phyloP scores from a whole-genome alignment of 2,113 vertebrate genomes.

The Ploceus nigricollis region DNA sequence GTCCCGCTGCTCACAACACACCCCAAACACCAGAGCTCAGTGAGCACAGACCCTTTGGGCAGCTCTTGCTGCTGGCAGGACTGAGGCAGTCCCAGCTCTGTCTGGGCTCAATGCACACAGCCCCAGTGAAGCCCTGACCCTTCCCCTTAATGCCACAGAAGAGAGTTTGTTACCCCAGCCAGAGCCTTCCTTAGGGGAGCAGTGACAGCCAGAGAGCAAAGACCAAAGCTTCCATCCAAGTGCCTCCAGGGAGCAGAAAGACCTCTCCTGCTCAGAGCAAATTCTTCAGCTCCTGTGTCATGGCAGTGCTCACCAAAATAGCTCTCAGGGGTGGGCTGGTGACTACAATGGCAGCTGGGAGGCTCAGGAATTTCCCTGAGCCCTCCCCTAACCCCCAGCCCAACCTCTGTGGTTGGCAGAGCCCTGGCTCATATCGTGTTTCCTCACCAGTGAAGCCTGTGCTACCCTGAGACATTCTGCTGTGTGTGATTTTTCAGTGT shows the following conservation, averaged over 20 bases:
- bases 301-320: constrained; percentile 29
- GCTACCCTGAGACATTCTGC: neutral
- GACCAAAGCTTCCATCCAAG: neutral
- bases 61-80: neutral
- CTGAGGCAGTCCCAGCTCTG: neutral
- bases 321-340: neutral
- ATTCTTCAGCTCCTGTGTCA: neutral
- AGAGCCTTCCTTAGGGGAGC: neutral
- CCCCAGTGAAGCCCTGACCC: neutral
- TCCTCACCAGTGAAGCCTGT: neutral
- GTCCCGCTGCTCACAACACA: neutral
- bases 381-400: neutral
- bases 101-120: rapidly evolving
- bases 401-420: neutral
- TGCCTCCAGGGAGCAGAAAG: neutral
- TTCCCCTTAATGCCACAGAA: neutral
- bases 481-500: neutral
- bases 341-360: constrained; percentile 45
- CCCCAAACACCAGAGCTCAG: neutral
- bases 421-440: neutral
- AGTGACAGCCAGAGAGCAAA: neutral
- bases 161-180: neutral
- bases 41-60: neutral
- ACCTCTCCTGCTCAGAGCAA: neutral
- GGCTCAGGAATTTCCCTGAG: constrained; percentile 48